Evolutionary conservation across 2,888 invertebrate genomes (phyloP), one percentile per base, ranked within the genome.

Genomic region (Odontomyia ornata): DNA sequence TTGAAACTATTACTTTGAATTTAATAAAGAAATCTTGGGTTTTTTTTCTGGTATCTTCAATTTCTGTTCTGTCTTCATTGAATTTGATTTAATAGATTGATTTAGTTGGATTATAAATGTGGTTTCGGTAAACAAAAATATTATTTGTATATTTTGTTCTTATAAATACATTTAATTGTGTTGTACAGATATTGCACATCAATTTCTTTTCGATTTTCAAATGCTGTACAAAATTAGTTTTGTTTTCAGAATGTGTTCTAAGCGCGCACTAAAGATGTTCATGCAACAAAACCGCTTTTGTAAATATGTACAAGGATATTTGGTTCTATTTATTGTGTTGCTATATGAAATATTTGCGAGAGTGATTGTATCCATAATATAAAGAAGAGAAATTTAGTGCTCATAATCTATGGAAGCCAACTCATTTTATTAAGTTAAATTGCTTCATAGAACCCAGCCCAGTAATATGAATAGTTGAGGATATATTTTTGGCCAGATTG

Each of bases 181-280:
- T 60, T 69, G 60, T 57, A 73, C 18, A 73, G 23, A 72, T 28
- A 73, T 57, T 60, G 73, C 73, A 73, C 73, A 73, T 72, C 13
- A 36, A n/a, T n/a, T 36, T 47, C 46, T 67, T 57, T 60, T 73
- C 56, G 23, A 36, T 43, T 57, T 60, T 73, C 56, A 18, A 36
- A 73, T 13, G 73, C 60, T 73, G 73, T 60, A 73, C 28, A 57
- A 72, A 73, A n/a, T n/a, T 73, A 73, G 73, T 57, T 36, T 73
- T 73, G 46, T 73, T 73, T 73, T 36, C 57, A 73, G 73, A 73
- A 73, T 73, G 73, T 73, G 60, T 57, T 73, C 57, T 57, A 30
- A 57, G 28, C 57, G 60, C 60, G 60, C 73, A 73, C 73, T 52
- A 60, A 28, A 27, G 69, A 57, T 28, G 36, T 73, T 73, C 57